phyloP scores from a whole-genome alignment of 2,888 invertebrate species.

The Agrotis segetum region DNA sequence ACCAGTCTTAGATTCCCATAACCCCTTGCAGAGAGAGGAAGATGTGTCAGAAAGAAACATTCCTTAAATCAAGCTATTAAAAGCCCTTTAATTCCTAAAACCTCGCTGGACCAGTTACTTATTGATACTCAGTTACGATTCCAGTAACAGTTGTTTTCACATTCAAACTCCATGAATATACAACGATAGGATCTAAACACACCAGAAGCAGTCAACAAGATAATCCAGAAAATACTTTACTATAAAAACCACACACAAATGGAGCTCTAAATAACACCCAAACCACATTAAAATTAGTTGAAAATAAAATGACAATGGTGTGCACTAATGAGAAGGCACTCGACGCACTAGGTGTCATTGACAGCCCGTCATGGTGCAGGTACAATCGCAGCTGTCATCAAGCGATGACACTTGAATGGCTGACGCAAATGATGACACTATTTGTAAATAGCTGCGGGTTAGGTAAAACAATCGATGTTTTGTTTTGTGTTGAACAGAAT shows the following conservation, averaged over 20 bases:
- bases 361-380: slow-evolving; percentile 57
- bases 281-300: slow-evolving; percentile 28
- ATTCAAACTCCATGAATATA: neutral
- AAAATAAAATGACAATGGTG: slow-evolving; percentile 48
- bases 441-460: slow-evolving; percentile 39
- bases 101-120: too few relatives aligned
- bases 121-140: neutral
- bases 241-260: neutral
- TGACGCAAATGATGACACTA: slow-evolving; percentile 58
- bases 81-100: too few relatives aligned
- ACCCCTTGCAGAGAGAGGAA: too few relatives aligned
- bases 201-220: neutral
- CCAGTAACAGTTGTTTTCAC: neutral
- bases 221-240: neutral
- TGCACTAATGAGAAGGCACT: slow-evolving; percentile 47
- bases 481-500: slow-evolving; percentile 1
- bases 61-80: too few relatives aligned
- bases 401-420: slow-evolving; percentile 53
- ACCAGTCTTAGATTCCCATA: too few relatives aligned
- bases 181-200: neutral
- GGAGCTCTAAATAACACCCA: neutral
- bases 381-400: slow-evolving; percentile 44
- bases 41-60: too few relatives aligned
- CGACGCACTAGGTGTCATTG: slow-evolving; percentile 58
- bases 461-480: slow-evolving; percentile 46